Evolutionary conservation across 2,113 vertebrate genomes (phyloP).

Genomic region (Pedetes capensis): DNA sequence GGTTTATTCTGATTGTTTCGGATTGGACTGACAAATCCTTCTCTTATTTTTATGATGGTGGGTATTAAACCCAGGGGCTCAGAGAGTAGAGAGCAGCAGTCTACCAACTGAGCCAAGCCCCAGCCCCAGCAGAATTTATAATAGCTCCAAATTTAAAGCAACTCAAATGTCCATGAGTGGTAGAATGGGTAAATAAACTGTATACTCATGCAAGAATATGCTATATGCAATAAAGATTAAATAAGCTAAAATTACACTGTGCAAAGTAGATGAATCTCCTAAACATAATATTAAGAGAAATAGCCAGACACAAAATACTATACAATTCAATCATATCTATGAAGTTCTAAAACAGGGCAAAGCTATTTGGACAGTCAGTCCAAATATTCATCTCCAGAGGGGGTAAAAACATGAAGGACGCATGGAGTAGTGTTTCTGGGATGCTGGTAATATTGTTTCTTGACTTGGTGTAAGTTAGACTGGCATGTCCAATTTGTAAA

Average conservation of each 20-base stretch:
- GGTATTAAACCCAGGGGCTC: too few relatives aligned
- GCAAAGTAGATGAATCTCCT: not conserved
- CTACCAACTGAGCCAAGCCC: too few relatives aligned
- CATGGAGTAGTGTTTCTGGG: not conserved
- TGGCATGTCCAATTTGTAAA: not conserved
- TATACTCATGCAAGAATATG: not conserved
- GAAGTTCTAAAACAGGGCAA: not conserved
- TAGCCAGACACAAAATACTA: not conserved
- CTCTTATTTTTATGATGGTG: too few relatives aligned
- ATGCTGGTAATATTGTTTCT: not conserved
- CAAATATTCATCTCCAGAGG: not conserved
- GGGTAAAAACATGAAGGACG: not conserved
- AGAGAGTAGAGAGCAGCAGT: too few relatives aligned
- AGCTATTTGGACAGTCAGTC: not conserved
- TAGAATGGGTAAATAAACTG: not conserved
- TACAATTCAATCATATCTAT: not conserved
- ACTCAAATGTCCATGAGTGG: not conserved
- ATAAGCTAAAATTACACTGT: not conserved
- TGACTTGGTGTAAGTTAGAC: not conserved
- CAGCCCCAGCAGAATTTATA: too few relatives aligned
- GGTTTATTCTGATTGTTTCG: too few relatives aligned
- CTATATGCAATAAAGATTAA: not conserved
- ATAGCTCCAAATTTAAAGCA: not conserved
- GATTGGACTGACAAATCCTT: too few relatives aligned
- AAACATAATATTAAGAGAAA: not conserved